A percentile compares a stretch with the other conserved stretches of the same genome.
Evolutionary conservation across 1,140 invertebrate species (phyloP).

Genomic region (Papilio polyxenes): DNA sequence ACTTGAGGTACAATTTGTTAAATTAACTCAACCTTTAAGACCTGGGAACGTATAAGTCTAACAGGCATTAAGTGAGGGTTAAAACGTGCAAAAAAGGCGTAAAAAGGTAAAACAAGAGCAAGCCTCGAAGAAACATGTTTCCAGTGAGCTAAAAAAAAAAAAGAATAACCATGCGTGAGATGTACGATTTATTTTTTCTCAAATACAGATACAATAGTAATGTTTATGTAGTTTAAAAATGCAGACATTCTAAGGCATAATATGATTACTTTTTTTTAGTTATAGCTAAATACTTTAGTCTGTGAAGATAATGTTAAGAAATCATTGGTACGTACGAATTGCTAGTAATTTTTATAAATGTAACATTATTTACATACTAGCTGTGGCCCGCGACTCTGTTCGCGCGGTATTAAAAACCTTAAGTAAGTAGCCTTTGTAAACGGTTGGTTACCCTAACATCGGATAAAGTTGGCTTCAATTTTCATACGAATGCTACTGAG

Average conservation of each 20-base stretch:
- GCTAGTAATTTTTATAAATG: too few relatives aligned
- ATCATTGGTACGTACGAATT: too few relatives aligned
- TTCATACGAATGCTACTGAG: constrained; percentile 38
- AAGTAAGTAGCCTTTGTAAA: too few relatives aligned
- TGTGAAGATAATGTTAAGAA: too few relatives aligned
- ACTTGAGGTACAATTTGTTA: constrained; percentile 31
- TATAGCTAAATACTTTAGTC: too few relatives aligned
- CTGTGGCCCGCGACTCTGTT: too few relatives aligned
- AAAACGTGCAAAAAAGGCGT: constrained; percentile 37
- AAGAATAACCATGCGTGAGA: constrained; percentile 6
- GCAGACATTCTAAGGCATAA: too few relatives aligned
- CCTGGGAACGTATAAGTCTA: constrained; percentile 38
- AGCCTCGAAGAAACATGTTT: constrained; percentile 28
- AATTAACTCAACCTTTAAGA: constrained; percentile 30
- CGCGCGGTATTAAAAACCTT: too few relatives aligned
- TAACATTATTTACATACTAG: too few relatives aligned
- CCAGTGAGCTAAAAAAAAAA: constrained; percentile 28
- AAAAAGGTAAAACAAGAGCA: constrained; percentile 23
- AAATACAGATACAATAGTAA: not conserved
- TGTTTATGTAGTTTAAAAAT: too few relatives aligned
- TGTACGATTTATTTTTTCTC: not conserved
- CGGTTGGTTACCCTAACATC: constrained; percentile 21
- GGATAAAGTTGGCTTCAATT: constrained; percentile 18
- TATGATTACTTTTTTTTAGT: too few relatives aligned
- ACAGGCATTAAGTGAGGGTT: constrained; percentile 33